Base-by-base conservation (phyloP, 2,797 vertebrate genomes). In the Hirundo rustica region DNA sequence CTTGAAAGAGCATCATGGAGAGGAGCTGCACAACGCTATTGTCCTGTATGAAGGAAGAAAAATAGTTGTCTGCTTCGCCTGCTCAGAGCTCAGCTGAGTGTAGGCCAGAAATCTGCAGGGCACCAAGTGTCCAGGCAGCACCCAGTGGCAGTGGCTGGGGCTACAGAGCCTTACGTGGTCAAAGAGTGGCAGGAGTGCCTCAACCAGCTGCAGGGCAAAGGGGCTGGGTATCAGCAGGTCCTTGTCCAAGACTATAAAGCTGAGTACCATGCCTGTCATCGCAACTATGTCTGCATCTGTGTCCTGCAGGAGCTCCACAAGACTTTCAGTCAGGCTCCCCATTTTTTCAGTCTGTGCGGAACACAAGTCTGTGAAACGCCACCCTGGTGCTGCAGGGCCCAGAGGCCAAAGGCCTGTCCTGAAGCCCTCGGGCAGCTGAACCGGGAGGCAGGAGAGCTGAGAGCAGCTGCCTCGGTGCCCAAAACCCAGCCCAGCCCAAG, bases 231-330 rank as follows among this genome's bases (percentile, higher is more conserved):
- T 58, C n/a, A 17, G 23, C 15, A 8, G 16, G n/a, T 8, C 10
- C 5, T 23, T 36, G 15, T 36, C 6, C 34, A 58, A 16, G 7
- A 36, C 4, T 10, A 26, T 23, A 25, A 25, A 25, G n/a, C 15
- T 58, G 57, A 58, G 57, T 4, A 12, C 4, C 7, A 36, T 25
- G 15, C 16, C 3, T 8, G 15, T 17, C 22, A 25, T 58, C 7
- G 1, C 2, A 7, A 58, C n/a, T 4, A 58, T 36, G 2, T 26
- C 23, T 25, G 9, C 34, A 36, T 58, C 22, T 8, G 6, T 2
- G 10, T 58, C 57, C n/a, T 4, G 7, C 34, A 58, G 23, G 15
- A 36, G 57, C 5, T 26, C 15, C 23, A 58, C 11, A 8, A 58
- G 57, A 8, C 23, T 25, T 58, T 17, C n/a, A n/a, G n/a, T 25